phyloP scores from a whole-genome alignment of 2,888 invertebrate species.

The Zaprionus obscuricornis region DNA sequence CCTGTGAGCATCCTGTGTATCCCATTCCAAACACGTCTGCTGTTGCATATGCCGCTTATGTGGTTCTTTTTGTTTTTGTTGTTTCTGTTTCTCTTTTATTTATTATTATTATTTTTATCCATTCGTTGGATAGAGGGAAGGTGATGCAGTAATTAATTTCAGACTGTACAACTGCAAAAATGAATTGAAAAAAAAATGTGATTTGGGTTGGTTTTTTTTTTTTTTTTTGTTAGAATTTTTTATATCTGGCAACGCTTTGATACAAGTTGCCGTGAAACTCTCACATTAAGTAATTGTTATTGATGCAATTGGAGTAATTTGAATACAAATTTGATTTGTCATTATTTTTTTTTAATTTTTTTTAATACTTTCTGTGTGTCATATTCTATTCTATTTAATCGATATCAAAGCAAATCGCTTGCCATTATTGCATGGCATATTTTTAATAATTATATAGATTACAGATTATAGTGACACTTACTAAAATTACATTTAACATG shows the following conservation, averaged over 20 bases:
- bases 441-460: too few species aligned
- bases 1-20: constrained; percentile 58
- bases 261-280: constrained; percentile 6
- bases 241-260: constrained; percentile 64
- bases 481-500: too few species aligned
- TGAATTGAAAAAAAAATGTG: constrained; percentile 8
- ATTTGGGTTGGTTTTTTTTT: constrained; percentile 38
- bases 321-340: too few species aligned
- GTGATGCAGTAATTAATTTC: constrained; percentile 64
- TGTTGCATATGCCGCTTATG: constrained; percentile 61
- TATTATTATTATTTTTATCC: constrained; percentile 15
- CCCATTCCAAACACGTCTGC: constrained; percentile 26
- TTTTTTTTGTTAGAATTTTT: constrained; percentile 45
- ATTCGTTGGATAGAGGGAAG: constrained; percentile 5
- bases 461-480: too few species aligned
- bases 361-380: background rate
- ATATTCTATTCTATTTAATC: too few species aligned
- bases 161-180: constrained; percentile 43
- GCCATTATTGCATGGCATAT: too few species aligned
- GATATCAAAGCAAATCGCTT: background rate
- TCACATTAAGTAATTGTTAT: constrained; percentile 49
- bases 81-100: constrained; percentile 18
- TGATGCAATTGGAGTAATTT: constrained; percentile 32
- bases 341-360: constrained; percentile 4
- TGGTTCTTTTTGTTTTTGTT: constrained; percentile 35